These are phyloP conservation scores for Antedon mediterranea DNA, from an alignment of 53 echinoderm and acorn worm species.

Conservation along the genomic window DNA sequence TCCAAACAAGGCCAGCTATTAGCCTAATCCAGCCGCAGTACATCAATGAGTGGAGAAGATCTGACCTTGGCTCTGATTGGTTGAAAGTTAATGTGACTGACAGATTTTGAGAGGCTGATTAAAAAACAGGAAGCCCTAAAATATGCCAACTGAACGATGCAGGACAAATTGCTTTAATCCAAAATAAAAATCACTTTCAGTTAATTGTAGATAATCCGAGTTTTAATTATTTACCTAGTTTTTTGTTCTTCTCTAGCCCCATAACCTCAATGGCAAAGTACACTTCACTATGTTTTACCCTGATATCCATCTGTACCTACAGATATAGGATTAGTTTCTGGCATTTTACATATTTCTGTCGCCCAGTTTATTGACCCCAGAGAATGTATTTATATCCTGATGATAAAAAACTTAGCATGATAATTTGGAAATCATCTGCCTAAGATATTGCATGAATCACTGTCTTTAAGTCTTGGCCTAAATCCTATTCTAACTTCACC, in stretches of 20 bases:
- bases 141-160: neutral
- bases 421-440: too few species aligned
- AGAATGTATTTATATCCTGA: neutral
- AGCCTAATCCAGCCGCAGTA: neutral
- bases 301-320: neutral
- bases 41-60: neutral
- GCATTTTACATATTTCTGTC: neutral
- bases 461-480: too few species aligned
- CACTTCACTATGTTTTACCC: neutral
- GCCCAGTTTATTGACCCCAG: neutral
- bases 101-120: neutral
- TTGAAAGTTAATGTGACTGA: neutral
- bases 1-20: neutral
- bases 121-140: neutral
- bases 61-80: neutral
- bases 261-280: neutral
- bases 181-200: neutral
- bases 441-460: too few species aligned
- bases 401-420: neutral
- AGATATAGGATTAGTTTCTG: neutral
- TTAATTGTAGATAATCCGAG: neutral
- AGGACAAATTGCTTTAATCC: neutral
- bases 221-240: neutral
- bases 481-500: too few species aligned
- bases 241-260: neutral